Conservation (phyloP, 2,113 vertebrate species). For the Hymenochirus boettgeri region DNA sequence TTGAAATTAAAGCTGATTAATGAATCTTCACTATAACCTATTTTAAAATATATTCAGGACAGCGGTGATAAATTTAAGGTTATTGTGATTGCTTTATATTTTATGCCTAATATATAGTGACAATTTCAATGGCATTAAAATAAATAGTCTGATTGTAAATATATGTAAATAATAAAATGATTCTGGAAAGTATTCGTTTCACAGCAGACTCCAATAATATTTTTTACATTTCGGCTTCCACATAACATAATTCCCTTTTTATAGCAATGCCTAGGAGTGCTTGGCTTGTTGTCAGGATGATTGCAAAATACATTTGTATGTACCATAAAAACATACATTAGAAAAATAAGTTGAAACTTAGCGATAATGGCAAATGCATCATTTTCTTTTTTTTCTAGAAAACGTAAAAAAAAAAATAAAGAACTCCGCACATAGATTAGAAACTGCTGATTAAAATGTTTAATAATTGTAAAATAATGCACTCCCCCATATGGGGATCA, state of each 20-base stretch:
- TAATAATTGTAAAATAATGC: too few relatives aligned
- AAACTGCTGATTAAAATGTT: too few relatives aligned
- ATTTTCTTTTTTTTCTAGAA: too few relatives aligned
- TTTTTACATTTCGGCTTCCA: constrained; percentile 3
- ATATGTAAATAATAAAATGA: constrained; percentile 37
- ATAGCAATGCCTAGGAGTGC: constrained; percentile 3
- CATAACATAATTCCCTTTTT: constrained; percentile 28
- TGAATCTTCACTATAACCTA: constrained; percentile 13
- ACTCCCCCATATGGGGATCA: too few relatives aligned
- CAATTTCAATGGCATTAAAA: constrained; percentile 31
- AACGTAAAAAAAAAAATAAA: too few relatives aligned
- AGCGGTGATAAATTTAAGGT: constrained; percentile 28
- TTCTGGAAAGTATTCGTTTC: constrained; percentile 15
- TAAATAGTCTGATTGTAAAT: constrained; percentile 36
- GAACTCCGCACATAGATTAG: too few relatives aligned
- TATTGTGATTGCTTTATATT: constrained; percentile 38
- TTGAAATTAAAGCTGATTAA: constrained; percentile 21
- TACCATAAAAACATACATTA: too few relatives aligned
- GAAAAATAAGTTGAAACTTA: too few relatives aligned
- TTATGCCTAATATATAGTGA: constrained; percentile 30
- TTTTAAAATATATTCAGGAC: constrained; percentile 13
- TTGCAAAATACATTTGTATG: too few relatives aligned
- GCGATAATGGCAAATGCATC: too few relatives aligned
- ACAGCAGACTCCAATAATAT: constrained; percentile 12
- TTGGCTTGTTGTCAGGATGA: constrained; percentile 16